These are phyloP conservation scores for Conchocele bisecta DNA, from an alignment of 2,888 invertebrate species.

Conservation along the genomic window DNA sequence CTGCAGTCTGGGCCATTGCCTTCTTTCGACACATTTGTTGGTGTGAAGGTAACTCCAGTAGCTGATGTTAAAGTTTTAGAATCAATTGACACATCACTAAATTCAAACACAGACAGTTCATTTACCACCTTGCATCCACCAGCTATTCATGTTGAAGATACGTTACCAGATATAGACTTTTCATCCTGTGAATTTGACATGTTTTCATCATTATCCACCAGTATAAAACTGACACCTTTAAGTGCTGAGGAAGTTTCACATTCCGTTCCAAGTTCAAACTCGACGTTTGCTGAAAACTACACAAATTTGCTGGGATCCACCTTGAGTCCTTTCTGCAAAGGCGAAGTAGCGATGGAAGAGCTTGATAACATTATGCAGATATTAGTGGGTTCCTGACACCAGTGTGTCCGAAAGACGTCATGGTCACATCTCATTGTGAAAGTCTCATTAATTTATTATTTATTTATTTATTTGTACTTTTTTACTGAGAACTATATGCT, in stretches of 20 bases:
- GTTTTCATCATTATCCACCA: conserved; percentile 76
- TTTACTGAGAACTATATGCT: too few species aligned
- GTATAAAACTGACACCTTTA: conserved; percentile 79
- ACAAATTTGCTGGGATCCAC: conserved; percentile 58
- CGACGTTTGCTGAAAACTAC: conserved; percentile 54
- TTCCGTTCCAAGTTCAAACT: conserved; percentile 78
- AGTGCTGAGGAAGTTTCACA: conserved; percentile 83
- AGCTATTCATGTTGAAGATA: conserved; percentile 62
- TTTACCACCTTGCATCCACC: conserved; percentile 41
- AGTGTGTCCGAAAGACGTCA: too few species aligned
- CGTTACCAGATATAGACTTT: conserved; percentile 84
- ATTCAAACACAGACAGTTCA: conserved; percentile 40
- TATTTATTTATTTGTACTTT: too few species aligned
- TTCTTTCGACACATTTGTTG: conserved; percentile 67
- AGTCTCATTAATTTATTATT: too few species aligned
- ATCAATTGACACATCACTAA: conserved; percentile 35
- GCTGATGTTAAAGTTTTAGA: conserved; percentile 28
- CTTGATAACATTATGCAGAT: conserved; percentile 88
- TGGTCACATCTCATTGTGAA: too few species aligned
- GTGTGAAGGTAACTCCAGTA: conserved; percentile 24
- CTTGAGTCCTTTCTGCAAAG: conserved; percentile 66
- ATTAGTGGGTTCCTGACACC: conserved; percentile 85
- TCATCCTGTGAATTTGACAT: conserved; percentile 85
- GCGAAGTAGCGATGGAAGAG: conserved; percentile 83
- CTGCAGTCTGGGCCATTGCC: conserved; percentile 58